These are phyloP conservation scores for Anadara kagoshimensis DNA, from an alignment of 1,140 invertebrate genomes.

Conservation along the genomic window DNA sequence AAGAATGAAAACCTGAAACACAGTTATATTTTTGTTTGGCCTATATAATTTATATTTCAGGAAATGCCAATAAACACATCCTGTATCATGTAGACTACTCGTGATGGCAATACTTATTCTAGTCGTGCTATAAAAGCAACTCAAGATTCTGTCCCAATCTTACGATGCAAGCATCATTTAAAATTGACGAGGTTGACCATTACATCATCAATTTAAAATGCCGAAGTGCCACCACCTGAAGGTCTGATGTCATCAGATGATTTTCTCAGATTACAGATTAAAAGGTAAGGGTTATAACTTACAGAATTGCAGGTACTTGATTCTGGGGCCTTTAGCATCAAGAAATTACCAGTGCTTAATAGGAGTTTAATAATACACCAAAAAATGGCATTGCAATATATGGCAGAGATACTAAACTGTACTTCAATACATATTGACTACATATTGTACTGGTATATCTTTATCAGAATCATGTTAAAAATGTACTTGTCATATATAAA, in stretches of 20 bases:
- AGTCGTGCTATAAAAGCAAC: constrained; percentile 69
- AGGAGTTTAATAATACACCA: no score
- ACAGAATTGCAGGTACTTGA: not conserved
- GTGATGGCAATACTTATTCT: constrained; percentile 70
- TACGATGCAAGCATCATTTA: constrained; percentile 71
- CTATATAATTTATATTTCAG: constrained; percentile 41
- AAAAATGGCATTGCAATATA: no score
- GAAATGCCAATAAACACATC: constrained; percentile 66
- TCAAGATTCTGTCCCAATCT: constrained; percentile 68
- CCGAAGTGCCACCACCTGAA: constrained; percentile 36
- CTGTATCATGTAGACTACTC: constrained; percentile 70
- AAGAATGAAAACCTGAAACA: no score
- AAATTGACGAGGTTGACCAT: constrained; percentile 60
- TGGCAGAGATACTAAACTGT: no score
- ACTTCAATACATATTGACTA: no score
- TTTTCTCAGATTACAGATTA: constrained; percentile 23
- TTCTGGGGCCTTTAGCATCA: not conserved
- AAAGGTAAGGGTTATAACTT: not conserved
- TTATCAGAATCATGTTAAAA: no score
- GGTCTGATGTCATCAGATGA: constrained; percentile 25
- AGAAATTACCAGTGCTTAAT: not conserved
- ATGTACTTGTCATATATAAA: no score
- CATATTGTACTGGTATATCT: no score
- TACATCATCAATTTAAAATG: constrained; percentile 34
- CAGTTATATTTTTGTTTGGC: no score